Evolutionary conservation across 1,140 invertebrate genomes (phyloP), one percentile per base, ranked within the genome.

Genomic region (Drosophila elegans): DNA sequence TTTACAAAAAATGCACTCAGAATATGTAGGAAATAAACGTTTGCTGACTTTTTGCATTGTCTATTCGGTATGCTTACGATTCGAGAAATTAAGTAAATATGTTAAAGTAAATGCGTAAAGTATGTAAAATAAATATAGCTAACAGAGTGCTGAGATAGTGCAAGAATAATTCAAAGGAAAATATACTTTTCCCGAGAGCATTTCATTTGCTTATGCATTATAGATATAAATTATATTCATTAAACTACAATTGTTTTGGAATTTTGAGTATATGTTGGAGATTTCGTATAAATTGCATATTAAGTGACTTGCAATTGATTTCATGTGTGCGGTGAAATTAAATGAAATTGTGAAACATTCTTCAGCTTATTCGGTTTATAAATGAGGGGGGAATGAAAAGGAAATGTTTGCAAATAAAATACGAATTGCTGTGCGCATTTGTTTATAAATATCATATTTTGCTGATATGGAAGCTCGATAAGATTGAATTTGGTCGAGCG

Each of bases 201-300:
- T 44, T 41, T 57, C 13, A 5, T 6, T 38, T 34, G 13, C 42
- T 64, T 77, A 57, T 16, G 41, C 36, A 42, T 42, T 76, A 68
- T 13, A 36, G 46, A 51, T 52, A 59, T 42, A 64, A 51, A 53
- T 62, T 55, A 45, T 39, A 64, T n/a, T 27, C 41, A 72, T 51
- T 66, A 63, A 74, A 79, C 51, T 90, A 80, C 12, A 67, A 52
- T 48, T 64, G 48, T 80, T 88, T 83, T 86, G 83, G 83, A 86
- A 86, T 86, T 67, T 60, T 59, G 75, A 86, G 75, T 76, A 69
- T 61, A 73, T 63, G 39, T 64, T 67, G 52, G 34, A 56, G 49
- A 61, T 77, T 63, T 60, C 44, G 63, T 27, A 62, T 49, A 55
- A 71, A 83, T 62, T 85, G 68, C 67, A 60, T 83, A 56, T 49